A percentile compares a stretch with the other conserved stretches of the same genome.
phyloP scores from a whole-genome alignment of 2,888 invertebrate species.

The Aphodius sticticus region DNA sequence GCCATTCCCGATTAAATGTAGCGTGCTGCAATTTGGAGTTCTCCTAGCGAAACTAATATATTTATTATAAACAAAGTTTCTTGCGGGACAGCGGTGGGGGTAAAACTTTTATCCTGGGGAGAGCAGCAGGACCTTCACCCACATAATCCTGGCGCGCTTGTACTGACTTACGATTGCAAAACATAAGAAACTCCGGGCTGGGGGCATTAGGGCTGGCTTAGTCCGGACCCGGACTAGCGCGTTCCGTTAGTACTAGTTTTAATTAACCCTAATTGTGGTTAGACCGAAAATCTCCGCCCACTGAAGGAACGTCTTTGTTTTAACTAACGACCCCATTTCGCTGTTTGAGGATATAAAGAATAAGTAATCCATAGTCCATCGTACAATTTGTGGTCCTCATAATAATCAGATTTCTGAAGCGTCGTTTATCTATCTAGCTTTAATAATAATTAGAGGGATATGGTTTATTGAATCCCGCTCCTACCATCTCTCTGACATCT shows the following conservation, averaged over 20 bases:
- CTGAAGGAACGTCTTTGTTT: neutral
- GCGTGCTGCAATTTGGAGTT: slow-evolving; percentile 29
- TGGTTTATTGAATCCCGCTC: no score
- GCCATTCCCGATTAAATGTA: slow-evolving; percentile 20
- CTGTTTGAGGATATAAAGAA: neutral
- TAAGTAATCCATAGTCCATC: no score
- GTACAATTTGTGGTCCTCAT: no score
- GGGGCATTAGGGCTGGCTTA: slow-evolving; percentile 10
- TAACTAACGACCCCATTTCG: neutral
- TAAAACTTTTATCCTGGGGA: slow-evolving; percentile 18
- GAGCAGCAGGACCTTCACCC: slow-evolving; percentile 9
- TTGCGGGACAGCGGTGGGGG: neutral
- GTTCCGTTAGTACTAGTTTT: slow-evolving; percentile 8
- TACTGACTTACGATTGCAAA: slow-evolving; percentile 21
- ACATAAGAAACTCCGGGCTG: slow-evolving; percentile 15
- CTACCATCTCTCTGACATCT: no score
- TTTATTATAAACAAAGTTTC: slow-evolving; percentile 35
- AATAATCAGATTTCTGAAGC: no score
- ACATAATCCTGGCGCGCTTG: slow-evolving; percentile 16
- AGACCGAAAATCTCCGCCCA: neutral
- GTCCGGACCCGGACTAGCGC: neutral
- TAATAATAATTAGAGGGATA: no score
- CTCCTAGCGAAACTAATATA: slow-evolving; percentile 36
- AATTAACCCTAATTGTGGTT: slow-evolving; percentile 4
- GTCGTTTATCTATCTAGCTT: no score